A percentile compares a stretch with the other conserved stretches of the same genome.
These are phyloP conservation scores for Gymnoscopelus braueri DNA, from an alignment of 2,797 vertebrate genomes.

Conservation along the genomic window DNA sequence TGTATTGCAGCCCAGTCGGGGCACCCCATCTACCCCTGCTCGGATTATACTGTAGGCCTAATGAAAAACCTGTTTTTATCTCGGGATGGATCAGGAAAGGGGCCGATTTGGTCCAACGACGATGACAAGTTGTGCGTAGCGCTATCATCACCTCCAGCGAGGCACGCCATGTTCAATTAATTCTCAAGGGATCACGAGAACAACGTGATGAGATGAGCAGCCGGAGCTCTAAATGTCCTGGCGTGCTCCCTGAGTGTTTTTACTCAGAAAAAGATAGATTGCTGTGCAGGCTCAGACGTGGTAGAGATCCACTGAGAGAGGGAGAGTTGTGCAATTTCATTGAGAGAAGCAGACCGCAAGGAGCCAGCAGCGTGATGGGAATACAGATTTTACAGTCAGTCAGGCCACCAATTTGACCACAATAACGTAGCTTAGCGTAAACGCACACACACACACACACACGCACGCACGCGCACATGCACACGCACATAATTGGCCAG, in stretches of 20 bases:
- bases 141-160: too few relatives aligned
- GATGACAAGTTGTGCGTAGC: too few relatives aligned
- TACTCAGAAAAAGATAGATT: constrained; percentile 8
- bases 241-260: not conserved
- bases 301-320: not conserved
- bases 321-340: constrained; percentile 25
- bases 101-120: not conserved
- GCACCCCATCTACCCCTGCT: not conserved
- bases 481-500: constrained; percentile 19
- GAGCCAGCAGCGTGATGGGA: constrained; percentile 16
- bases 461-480: not conserved
- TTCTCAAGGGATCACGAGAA: too few relatives aligned
- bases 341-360: constrained; percentile 23
- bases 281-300: not conserved
- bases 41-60: not conserved
- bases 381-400: constrained; percentile 22
- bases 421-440: not conserved
- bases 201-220: too few relatives aligned
- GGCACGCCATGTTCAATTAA: too few relatives aligned
- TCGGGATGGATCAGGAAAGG: not conserved
- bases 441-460: constrained; percentile 1
- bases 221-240: not conserved
- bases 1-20: not conserved
- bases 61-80: not conserved
- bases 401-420: constrained; percentile 1